A percentile compares a stretch with the other conserved stretches of the same genome.
These are phyloP conservation scores for Chauna torquata DNA, from an alignment of 2,113 vertebrate genomes.

Conservation along the genomic window DNA sequence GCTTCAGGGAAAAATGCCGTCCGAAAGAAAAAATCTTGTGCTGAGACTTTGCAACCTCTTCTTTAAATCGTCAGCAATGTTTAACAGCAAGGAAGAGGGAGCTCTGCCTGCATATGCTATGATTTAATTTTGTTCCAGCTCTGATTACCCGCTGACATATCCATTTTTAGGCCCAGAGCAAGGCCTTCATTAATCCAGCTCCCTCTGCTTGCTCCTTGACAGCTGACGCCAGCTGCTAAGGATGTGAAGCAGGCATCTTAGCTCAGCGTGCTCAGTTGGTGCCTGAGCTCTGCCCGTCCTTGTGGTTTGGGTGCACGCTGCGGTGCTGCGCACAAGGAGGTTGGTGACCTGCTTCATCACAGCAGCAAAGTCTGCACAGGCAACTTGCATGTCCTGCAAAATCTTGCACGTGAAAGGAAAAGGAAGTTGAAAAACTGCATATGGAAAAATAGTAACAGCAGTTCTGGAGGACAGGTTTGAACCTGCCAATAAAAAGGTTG, in stretches of 20 bases:
- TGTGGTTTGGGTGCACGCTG: background rate
- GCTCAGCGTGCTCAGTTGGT: accelerated
- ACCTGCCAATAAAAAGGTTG: background rate
- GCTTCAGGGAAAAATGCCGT: background rate
- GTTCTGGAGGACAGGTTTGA: background rate
- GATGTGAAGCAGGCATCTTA: background rate
- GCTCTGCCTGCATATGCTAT: background rate
- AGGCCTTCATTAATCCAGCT: background rate
- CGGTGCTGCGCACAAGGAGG: background rate
- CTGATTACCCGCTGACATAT: background rate
- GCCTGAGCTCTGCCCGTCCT: background rate
- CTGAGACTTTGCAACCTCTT: background rate
- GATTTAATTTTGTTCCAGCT: background rate
- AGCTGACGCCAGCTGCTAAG: background rate
- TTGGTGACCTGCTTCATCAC: background rate
- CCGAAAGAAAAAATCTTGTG: background rate
- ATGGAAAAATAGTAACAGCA: background rate
- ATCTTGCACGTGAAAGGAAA: background rate
- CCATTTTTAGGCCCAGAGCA: background rate
- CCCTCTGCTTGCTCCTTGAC: background rate
- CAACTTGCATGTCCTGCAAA: background rate
- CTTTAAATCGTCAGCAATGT: background rate
- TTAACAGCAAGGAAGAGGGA: background rate
- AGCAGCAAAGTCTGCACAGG: background rate
- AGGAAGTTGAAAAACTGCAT: background rate